phyloP scores from a whole-genome alignment of 2,113 vertebrate species.

The Trogon surrucura region DNA sequence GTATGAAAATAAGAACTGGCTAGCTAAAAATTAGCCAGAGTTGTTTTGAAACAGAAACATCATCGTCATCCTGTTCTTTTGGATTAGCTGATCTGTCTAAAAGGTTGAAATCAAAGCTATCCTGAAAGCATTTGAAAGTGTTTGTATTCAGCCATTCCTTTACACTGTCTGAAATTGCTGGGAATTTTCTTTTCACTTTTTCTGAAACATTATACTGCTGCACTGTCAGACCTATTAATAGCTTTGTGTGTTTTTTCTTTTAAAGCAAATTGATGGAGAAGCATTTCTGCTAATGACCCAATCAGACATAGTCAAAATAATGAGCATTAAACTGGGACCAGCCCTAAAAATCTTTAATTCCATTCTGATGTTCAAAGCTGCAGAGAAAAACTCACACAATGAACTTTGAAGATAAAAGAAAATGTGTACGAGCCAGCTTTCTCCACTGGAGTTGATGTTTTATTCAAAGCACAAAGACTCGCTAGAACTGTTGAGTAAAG shows the following conservation, averaged over 20 bases:
- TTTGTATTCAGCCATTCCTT: not conserved
- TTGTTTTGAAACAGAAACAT: not conserved
- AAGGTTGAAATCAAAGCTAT: not conserved
- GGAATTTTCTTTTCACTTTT: not conserved
- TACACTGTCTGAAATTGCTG: not conserved
- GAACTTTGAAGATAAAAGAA: conserved; percentile 80
- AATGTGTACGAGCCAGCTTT: conserved; percentile 50
- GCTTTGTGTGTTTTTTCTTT: conserved; percentile 49
- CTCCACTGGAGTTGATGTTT: conserved; percentile 73
- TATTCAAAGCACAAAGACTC: conserved; percentile 84
- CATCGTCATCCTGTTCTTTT: not conserved
- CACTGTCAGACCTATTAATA: not conserved
- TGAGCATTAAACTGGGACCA: conserved; percentile 89
- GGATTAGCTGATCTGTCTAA: not conserved
- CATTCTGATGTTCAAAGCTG: conserved; percentile 90
- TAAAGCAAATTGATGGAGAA: conserved; percentile 89
- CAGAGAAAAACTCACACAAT: conserved; percentile 86
- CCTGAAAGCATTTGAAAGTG: not conserved
- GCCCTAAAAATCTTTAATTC: conserved; percentile 91
- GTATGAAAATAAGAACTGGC: not conserved
- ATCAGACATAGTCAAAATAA: conserved; percentile 89
- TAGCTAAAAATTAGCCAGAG: not conserved
- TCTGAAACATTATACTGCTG: not conserved
- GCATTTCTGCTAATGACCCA: conserved; percentile 90
- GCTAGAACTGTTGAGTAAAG: conserved; percentile 59